phyloP scores from a whole-genome alignment of 2,113 vertebrate species.

The Petromus typicus region DNA sequence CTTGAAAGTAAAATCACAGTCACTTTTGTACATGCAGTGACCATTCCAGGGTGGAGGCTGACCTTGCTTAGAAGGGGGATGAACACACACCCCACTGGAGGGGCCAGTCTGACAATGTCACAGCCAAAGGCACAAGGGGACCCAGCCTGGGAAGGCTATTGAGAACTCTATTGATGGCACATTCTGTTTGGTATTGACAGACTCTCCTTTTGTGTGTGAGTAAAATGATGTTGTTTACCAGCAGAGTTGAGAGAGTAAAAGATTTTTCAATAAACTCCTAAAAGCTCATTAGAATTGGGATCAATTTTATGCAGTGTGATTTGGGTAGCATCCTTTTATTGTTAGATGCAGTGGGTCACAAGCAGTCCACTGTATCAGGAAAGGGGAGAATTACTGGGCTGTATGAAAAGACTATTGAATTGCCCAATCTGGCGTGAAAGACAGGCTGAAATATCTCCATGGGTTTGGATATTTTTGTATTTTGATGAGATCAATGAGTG shows the following conservation, averaged over 20 bases:
- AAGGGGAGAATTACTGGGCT: not conserved
- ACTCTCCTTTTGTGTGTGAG: not conserved
- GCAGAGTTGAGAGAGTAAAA: conserved; percentile 52
- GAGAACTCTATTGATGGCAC: not conserved
- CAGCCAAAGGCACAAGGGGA: not conserved
- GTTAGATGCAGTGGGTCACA: not conserved
- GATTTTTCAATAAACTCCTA: conserved; percentile 62
- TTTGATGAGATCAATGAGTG: not conserved
- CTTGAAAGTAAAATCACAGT: not conserved
- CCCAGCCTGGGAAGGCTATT: not conserved
- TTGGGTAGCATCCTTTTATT: not conserved
- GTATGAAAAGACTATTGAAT: not conserved
- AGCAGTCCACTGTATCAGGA: not conserved
- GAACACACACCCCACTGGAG: not conserved
- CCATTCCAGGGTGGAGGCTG: not conserved
- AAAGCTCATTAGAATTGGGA: conserved; percentile 24
- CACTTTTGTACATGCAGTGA: not conserved
- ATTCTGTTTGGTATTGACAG: not conserved
- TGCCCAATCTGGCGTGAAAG: not conserved
- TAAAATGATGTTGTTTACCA: conserved; percentile 56
- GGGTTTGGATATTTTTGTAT: not conserved
- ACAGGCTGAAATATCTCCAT: not conserved
- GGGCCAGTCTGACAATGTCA: not conserved
- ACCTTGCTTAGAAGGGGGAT: accelerated
- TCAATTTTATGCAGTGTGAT: conserved; percentile 17